Evolutionary conservation across 2,888 invertebrate species (phyloP).

Genomic region (Cephus pulcher): DNA sequence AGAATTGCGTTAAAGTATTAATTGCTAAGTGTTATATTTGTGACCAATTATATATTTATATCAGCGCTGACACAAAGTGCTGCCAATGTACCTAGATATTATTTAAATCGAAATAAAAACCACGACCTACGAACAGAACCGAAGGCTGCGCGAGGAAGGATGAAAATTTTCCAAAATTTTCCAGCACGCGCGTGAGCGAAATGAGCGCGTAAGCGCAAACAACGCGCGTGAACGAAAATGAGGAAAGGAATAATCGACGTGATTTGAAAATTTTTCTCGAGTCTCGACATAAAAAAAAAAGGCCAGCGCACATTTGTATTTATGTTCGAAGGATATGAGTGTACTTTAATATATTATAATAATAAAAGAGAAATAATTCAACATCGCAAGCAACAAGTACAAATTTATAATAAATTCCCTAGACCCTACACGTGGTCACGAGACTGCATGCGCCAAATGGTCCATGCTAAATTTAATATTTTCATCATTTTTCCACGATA

Average conservation of each 20-base stretch:
- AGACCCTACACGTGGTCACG: not conserved
- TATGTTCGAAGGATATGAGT: slow-evolving; percentile 20
- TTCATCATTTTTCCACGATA: too few relatives aligned
- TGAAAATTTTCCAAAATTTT: not conserved
- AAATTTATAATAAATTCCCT: not conserved
- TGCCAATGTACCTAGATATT: not conserved
- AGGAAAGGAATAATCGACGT: not conserved
- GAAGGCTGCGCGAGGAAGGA: not conserved
- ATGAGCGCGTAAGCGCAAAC: too few relatives aligned
- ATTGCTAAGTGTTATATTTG: not conserved
- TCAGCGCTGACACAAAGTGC: not conserved
- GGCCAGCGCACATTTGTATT: slow-evolving; percentile 16
- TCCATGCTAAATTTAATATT: not conserved
- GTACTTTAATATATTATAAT: slow-evolving; percentile 26
- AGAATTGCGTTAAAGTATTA: not conserved
- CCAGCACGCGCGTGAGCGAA: too few relatives aligned
- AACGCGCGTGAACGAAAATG: too few relatives aligned
- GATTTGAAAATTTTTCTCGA: not conserved
- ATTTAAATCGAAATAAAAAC: not conserved
- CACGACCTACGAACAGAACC: not conserved
- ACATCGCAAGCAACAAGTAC: not conserved
- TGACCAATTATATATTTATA: not conserved
- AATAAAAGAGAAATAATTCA: slow-evolving; percentile 14
- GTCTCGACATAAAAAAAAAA: not conserved
- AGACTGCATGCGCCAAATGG: not conserved